Conservation (phyloP, 2,888 invertebrate genomes). For the Pristionchus arcanus region DNA sequence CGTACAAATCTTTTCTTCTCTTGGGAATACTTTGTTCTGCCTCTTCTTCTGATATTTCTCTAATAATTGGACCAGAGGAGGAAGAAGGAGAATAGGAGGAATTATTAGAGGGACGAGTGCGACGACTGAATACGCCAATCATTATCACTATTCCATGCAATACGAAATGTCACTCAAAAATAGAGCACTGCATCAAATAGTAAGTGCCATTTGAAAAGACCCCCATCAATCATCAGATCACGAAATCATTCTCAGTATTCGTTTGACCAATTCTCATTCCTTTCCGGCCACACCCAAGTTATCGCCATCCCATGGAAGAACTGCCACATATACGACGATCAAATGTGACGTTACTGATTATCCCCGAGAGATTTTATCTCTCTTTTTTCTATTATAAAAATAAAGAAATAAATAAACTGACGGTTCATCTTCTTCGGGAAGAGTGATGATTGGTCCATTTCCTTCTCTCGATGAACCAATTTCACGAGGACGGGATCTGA, state of each 20-base stretch:
- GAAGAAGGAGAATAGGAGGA: slow-evolving; percentile 50
- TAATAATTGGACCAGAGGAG: slow-evolving; percentile 69
- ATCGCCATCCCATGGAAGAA: neutral
- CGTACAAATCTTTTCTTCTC: slow-evolving; percentile 55
- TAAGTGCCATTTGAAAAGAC: neutral
- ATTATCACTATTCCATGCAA: neutral
- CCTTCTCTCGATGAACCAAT: neutral
- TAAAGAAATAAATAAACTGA: neutral
- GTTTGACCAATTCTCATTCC: neutral
- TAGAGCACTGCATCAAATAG: neutral
- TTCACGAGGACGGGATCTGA: slow-evolving; percentile 32
- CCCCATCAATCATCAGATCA: slow-evolving; percentile 37
- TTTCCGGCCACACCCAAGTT: slow-evolving; percentile 34
- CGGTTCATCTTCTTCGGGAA: slow-evolving; percentile 69
- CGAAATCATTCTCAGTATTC: neutral
- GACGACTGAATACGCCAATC: neutral
- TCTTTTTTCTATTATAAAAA: neutral
- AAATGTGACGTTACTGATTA: neutral
- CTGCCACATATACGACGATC: neutral
- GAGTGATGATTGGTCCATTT: slow-evolving; percentile 66
- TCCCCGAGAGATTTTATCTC: neutral
- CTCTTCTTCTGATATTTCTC: slow-evolving; percentile 77
- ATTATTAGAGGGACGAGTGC: neutral
- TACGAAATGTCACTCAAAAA: neutral
- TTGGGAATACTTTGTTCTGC: slow-evolving; percentile 71